Conservation (phyloP, 2,888 invertebrate genomes). For the Eilema sororculum region DNA sequence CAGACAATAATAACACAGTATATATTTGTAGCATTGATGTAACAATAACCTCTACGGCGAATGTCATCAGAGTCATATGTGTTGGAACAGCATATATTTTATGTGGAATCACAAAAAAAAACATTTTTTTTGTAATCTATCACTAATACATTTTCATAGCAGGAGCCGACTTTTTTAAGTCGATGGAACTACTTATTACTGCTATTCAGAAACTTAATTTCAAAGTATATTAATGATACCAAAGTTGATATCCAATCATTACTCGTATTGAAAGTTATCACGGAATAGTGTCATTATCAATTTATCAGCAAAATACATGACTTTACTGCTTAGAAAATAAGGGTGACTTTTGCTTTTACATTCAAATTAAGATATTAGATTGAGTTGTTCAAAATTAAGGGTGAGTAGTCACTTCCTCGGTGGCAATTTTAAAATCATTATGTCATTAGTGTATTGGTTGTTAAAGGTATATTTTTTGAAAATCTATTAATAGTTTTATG, state of each 20-base stretch:
- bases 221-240: conserved; percentile 34
- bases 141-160: not conserved
- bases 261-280: conserved; percentile 47
- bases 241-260: conserved; percentile 43
- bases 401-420: conserved; percentile 48
- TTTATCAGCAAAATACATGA: not conserved
- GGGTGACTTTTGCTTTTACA: conserved; percentile 18
- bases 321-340: not conserved
- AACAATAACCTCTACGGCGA: too few species aligned
- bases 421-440: conserved; percentile 63
- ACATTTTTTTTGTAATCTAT: too few species aligned
- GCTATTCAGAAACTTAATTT: conserved; percentile 37
- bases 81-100: too few species aligned
- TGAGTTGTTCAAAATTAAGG: conserved; percentile 53
- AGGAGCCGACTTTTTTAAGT: too few species aligned
- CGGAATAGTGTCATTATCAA: conserved; percentile 68
- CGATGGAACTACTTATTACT: conserved; percentile 28
- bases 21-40: too few species aligned
- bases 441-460: conserved; percentile 26
- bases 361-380: conserved; percentile 17
- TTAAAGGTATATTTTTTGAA: conserved; percentile 12
- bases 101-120: too few species aligned
- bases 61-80: too few species aligned
- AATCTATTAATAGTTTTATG: conserved; percentile 6
- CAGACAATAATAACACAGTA: too few species aligned